Evolutionary conservation across 2,113 vertebrate species (phyloP), one percentile per base, ranked within the genome.

Genomic region (Amblyopsis rosae): DNA sequence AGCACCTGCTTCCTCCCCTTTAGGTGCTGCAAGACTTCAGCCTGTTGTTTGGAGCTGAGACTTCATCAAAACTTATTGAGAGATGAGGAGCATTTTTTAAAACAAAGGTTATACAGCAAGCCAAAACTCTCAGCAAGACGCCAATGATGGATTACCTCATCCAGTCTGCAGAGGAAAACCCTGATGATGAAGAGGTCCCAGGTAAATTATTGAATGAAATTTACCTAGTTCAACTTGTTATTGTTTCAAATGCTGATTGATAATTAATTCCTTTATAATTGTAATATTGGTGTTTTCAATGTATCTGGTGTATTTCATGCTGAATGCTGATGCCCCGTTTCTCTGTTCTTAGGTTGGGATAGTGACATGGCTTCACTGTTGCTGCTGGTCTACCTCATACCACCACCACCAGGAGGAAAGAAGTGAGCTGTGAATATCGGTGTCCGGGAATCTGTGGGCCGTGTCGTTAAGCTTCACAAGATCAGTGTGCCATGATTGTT

Each of bases 331-430:
- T 41, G 35, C 35, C 26, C 26, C 26, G 26, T 2, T 2, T 7
- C 7, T 41, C 35, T 8, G 7, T 41, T 41, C 7, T 41, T 3
- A 69, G 49, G 13, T 69, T 69, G 67, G 56, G 56, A 69, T 51
- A 12, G 67, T 69, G 67, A 62, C 68, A 62, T 70, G 53, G 60
- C 69, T 10, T 32, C 54, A 71, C 5, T 64, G 1, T 12, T 71
- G 0, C 60, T 63, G 51, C 59, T 71, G 54, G 53, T 71, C 61
- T 59, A 59, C 10, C 62, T 53, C 12, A 16, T 72, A 54, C 70
- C 55, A 59, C 62, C 70, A 47, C 33, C 59, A 12, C 26, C 59
- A 35, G 13, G 33, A 12, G 47, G 62, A 33, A 15, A 19, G 19
- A 19, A 19, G 19, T 1, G 19, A 19, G 1, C 19, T 19, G 19